phyloP scores from a whole-genome alignment of 2,797 vertebrate species.

The Aldrovandia affinis region DNA sequence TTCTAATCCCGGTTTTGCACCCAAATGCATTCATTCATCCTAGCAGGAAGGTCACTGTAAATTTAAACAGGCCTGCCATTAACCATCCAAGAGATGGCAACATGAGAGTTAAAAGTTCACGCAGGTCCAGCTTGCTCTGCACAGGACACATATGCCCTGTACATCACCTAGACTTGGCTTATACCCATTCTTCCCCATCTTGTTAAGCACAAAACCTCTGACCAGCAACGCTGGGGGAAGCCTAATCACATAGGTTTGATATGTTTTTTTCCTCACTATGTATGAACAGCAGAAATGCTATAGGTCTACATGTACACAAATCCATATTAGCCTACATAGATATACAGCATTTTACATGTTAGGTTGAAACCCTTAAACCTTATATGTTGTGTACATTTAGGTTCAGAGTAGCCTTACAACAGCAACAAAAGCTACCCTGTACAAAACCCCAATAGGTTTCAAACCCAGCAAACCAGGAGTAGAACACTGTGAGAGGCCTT shows the following conservation, averaged over 20 bases:
- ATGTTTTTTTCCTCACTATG: not conserved
- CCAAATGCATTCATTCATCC: constrained; percentile 33
- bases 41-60: constrained; percentile 56
- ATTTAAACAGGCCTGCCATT: constrained; percentile 55
- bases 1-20: constrained; percentile 18
- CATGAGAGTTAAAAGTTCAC: constrained; percentile 53
- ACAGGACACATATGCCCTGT: not conserved
- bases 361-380: no score
- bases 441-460: not conserved
- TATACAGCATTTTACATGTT: no score
- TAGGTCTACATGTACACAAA: no score
- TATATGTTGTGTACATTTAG: no score
- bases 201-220: not conserved
- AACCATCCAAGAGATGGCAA: constrained; percentile 45
- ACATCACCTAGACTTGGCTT: no score
- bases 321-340: no score
- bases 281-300: no score
- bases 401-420: no score
- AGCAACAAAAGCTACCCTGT: not conserved
- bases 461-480: not conserved
- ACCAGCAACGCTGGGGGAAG: not conserved
- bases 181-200: not conserved
- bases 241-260: no score
- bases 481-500: not conserved
- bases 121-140: not conserved